Conservation (phyloP, 2,888 invertebrate genomes). For the Bedellia somnulentella region DNA sequence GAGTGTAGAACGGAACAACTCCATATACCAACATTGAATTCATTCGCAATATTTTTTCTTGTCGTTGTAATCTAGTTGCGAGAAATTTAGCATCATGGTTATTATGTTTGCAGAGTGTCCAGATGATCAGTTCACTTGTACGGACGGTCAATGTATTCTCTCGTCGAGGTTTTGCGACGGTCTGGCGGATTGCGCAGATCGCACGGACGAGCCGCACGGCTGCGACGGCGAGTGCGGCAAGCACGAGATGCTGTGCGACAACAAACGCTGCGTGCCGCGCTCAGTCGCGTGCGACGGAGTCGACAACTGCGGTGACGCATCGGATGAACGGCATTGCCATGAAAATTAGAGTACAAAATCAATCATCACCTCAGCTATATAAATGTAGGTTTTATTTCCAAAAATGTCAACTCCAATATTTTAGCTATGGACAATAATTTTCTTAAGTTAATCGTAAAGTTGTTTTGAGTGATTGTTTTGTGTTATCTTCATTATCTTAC, state of each 20-base stretch:
- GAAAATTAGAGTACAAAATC: slow-evolving; percentile 1
- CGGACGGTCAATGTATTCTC: slow-evolving; percentile 66
- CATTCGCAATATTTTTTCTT: too few species aligned
- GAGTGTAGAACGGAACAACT: too few species aligned
- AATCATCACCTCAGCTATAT: too few species aligned
- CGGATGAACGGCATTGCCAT: slow-evolving; percentile 65
- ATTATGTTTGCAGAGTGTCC: slow-evolving; percentile 51
- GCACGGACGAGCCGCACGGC: slow-evolving; percentile 69
- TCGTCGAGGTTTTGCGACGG: slow-evolving; percentile 71
- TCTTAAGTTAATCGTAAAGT: too few species aligned
- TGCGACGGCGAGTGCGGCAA: slow-evolving; percentile 57
- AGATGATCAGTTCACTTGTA: slow-evolving; percentile 56
- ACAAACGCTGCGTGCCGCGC: slow-evolving; percentile 65
- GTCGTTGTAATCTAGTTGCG: too few species aligned
- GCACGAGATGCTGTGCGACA: slow-evolving; percentile 41
- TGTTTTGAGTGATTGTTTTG: too few species aligned
- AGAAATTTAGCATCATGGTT: too few species aligned
- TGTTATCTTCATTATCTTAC: too few species aligned
- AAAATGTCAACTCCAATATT: too few species aligned
- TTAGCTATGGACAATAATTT: too few species aligned
- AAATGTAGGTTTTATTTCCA: too few species aligned
- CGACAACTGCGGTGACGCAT: slow-evolving; percentile 66
- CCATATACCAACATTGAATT: too few species aligned
- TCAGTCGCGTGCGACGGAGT: slow-evolving; percentile 66
- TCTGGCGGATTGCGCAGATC: slow-evolving; percentile 65